Conservation (phyloP, 2,113 vertebrate genomes). For the Percopsis transmontana region DNA sequence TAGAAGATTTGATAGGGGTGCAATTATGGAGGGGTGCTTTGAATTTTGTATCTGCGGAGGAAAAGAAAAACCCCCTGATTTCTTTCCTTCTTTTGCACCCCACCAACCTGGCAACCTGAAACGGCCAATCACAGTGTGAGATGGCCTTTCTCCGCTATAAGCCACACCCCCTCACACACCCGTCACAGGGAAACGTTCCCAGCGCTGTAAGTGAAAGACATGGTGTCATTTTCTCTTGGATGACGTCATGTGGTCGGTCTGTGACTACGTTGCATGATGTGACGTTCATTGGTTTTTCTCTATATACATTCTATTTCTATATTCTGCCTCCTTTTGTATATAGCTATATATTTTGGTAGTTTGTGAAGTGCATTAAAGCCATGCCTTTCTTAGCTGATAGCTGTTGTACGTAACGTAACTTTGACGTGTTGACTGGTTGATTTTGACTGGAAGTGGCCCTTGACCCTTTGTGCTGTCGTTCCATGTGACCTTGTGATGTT, state of each 20-base stretch:
- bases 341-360: conserved; percentile 69
- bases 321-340: conserved; percentile 61
- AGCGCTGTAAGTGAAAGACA: conserved; percentile 84
- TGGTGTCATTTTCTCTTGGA: conserved; percentile 82
- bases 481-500: conserved; percentile 74
- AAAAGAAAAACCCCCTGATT: conserved; percentile 74
- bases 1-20: conserved; percentile 46
- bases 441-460: conserved; percentile 77
- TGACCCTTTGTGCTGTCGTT: conserved; percentile 78
- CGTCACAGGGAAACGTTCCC: conserved; percentile 77
- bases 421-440: conserved; percentile 74
- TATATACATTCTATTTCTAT: conserved; percentile 59
- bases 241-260: conserved; percentile 84
- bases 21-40: conserved; percentile 58
- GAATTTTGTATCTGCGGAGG: conserved; percentile 61
- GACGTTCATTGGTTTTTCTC: conserved; percentile 73
- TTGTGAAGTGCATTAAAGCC: conserved; percentile 78
- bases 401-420: conserved; percentile 75
- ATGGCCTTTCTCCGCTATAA: conserved; percentile 79
- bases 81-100: conserved; percentile 79
- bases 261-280: conserved; percentile 85
- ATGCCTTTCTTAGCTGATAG: conserved; percentile 75
- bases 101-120: conserved; percentile 79
- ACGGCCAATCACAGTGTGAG: conserved; percentile 81
- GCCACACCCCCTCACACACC: conserved; percentile 63